Evolutionary conservation across 2,113 vertebrate genomes (phyloP).

Genomic region (Chauna torquata): DNA sequence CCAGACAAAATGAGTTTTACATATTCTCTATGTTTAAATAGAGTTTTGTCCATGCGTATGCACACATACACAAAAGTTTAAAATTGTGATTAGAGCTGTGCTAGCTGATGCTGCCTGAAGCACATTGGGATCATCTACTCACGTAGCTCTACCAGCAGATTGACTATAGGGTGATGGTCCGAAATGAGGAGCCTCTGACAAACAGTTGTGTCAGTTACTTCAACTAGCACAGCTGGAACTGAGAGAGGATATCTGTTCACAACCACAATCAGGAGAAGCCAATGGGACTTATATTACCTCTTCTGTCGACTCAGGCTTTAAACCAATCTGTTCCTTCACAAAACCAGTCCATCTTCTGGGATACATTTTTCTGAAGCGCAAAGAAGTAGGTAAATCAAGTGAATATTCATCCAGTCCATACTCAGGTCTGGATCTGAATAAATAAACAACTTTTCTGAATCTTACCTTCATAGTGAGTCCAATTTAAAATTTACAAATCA

Average conservation of each 20-base stretch:
- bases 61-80: neutral
- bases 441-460: neutral
- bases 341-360: neutral
- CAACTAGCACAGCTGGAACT: slow-evolving; percentile 1
- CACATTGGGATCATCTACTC: neutral
- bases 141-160: neutral
- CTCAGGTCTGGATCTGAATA: neutral
- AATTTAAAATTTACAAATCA: neutral
- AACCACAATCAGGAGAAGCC: neutral
- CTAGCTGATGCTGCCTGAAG: neutral
- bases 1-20: neutral
- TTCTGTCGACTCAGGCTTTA: neutral
- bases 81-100: neutral
- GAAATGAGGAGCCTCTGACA: neutral
- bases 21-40: neutral
- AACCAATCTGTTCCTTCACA: neutral
- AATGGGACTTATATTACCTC: neutral
- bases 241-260: neutral
- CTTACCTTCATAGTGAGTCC: neutral
- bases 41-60: neutral
- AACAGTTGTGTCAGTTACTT: neutral
- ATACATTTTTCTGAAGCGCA: neutral
- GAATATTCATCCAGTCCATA: neutral
- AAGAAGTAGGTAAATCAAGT: neutral
- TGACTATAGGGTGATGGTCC: neutral